These are phyloP conservation scores for Epiperipatus broadwayi DNA, from an alignment of 2,888 invertebrate species.

Conservation along the genomic window DNA sequence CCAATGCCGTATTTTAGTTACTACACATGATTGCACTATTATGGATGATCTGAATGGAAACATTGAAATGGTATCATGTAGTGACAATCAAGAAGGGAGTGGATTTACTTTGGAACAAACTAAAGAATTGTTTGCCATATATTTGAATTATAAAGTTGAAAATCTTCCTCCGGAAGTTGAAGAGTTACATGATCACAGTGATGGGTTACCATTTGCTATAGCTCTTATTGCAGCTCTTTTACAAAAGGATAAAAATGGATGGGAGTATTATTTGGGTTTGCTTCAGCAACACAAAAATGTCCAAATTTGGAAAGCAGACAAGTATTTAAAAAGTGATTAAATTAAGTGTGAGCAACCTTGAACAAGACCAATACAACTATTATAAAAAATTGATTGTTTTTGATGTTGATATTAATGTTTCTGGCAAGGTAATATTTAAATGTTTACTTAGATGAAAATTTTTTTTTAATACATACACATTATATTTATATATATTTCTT, in stretches of 20 bases:
- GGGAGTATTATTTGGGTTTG: slow-evolving; percentile 44
- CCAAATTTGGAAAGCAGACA: too few species aligned
- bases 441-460: slow-evolving; percentile 5
- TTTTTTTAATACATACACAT: too few species aligned
- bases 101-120: slow-evolving; percentile 15
- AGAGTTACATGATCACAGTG: slow-evolving; percentile 43
- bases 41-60: slow-evolving; percentile 21
- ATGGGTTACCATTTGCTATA: slow-evolving; percentile 43
- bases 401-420: slow-evolving; percentile 47
- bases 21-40: slow-evolving; percentile 40
- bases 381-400: slow-evolving; percentile 45
- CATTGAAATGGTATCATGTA: slow-evolving; percentile 19
- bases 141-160: slow-evolving; percentile 21
- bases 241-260: slow-evolving; percentile 36
- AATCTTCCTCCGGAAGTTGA: slow-evolving; percentile 39
- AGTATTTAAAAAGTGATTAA: slow-evolving; percentile 36
- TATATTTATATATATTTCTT: too few species aligned
- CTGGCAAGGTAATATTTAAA: slow-evolving; percentile 35
- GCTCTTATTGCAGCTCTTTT: slow-evolving; percentile 45
- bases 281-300: too few species aligned
- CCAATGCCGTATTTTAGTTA: slow-evolving; percentile 47
- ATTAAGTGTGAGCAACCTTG: slow-evolving; percentile 41
- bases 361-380: slow-evolving; percentile 25
- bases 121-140: slow-evolving; percentile 15
- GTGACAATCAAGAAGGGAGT: slow-evolving; percentile 18